Evolutionary conservation across 2,113 vertebrate genomes (phyloP).

Genomic region (Perognathus longimembris): DNA sequence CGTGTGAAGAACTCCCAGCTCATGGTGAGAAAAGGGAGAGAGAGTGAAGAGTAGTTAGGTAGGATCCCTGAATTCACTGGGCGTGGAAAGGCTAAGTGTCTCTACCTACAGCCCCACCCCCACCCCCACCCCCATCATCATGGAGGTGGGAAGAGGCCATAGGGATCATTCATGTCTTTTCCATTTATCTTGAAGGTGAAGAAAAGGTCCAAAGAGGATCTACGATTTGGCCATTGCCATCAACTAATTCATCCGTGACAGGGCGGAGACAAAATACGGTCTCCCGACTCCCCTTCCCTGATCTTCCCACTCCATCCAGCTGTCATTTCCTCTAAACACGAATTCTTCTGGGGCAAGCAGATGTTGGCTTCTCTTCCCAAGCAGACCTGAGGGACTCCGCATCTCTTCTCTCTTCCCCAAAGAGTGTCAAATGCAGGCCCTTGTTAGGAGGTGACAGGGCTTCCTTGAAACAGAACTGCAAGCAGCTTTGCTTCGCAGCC

Average conservation of each 20-base stretch:
- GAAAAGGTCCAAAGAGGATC: not conserved
- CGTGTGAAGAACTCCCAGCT: not conserved
- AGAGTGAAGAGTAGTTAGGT: not conserved
- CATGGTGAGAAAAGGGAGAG: not conserved
- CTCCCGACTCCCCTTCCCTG: not conserved
- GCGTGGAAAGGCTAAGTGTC: not conserved
- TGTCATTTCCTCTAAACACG: not conserved
- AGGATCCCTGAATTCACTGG: not conserved
- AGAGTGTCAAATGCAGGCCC: not conserved
- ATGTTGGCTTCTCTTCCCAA: not conserved
- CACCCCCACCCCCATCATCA: not conserved
- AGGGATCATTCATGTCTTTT: not conserved
- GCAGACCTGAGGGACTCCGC: not conserved
- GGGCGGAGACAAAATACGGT: not conserved
- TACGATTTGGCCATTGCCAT: not conserved
- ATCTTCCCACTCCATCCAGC: not conserved
- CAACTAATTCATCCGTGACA: not conserved
- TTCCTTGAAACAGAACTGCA: not conserved
- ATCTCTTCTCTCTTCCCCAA: not conserved
- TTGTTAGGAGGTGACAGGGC: not conserved
- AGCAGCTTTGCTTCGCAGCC: not conserved
- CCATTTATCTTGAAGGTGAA: not conserved
- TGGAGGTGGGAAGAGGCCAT: not conserved
- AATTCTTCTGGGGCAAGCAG: conserved; percentile 1
- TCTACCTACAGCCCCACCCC: not conserved